Conservation (phyloP, 2,797 vertebrate genomes). For the Sebastes miniatus region DNA sequence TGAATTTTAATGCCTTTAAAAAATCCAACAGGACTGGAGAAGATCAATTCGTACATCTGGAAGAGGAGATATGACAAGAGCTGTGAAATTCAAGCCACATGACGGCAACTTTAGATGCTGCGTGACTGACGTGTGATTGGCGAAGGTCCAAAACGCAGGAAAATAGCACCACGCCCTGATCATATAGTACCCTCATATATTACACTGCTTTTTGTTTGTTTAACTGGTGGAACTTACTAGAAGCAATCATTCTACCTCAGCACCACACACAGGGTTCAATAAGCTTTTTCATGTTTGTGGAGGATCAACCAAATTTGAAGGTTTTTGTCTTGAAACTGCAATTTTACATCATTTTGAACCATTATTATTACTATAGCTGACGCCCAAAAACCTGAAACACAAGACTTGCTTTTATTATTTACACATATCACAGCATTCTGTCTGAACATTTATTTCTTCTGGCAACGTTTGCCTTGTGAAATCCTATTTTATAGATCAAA, state of each 20-base stretch:
- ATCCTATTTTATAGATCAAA: too few relatives aligned
- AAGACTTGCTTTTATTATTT: too few relatives aligned
- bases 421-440: too few relatives aligned
- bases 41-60: background rate
- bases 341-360: too few relatives aligned
- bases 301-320: too few relatives aligned
- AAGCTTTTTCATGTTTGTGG: background rate
- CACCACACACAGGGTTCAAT: background rate
- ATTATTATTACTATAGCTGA: too few relatives aligned
- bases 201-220: background rate
- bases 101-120: background rate
- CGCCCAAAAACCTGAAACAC: too few relatives aligned
- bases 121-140: background rate
- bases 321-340: too few relatives aligned
- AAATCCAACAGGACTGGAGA: background rate
- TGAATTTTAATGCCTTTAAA: background rate
- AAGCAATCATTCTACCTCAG: background rate
- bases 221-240: background rate
- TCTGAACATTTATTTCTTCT: too few relatives aligned
- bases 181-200: background rate
- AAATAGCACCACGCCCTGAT: background rate
- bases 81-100: conserved; percentile 5
- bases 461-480: too few relatives aligned
- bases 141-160: background rate
- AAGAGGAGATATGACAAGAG: background rate